Evolutionary conservation across 2,888 invertebrate genomes (phyloP).

Genomic region (Diaperis boleti): DNA sequence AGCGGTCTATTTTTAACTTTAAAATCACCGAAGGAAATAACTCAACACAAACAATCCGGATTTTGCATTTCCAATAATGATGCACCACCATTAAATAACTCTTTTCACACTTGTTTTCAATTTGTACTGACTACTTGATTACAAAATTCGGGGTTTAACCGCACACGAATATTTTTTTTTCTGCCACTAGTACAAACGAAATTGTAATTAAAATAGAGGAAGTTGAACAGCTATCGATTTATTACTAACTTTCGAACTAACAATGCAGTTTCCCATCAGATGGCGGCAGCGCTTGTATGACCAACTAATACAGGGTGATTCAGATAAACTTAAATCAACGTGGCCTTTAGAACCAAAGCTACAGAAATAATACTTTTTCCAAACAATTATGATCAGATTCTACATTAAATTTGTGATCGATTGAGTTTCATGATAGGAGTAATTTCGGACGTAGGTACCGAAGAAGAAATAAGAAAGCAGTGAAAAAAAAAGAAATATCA

Average conservation of each 20-base stretch:
- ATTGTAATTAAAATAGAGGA: background rate
- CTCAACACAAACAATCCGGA: background rate
- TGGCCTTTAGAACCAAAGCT: too few relatives aligned
- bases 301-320: too few relatives aligned
- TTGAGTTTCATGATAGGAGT: too few relatives aligned
- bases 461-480: too few relatives aligned
- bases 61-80: too few relatives aligned
- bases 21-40: background rate
- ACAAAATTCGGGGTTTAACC: background rate
- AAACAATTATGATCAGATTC: too few relatives aligned
- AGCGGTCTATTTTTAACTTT: background rate
- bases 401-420: too few relatives aligned
- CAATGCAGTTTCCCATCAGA: constrained; percentile 7
- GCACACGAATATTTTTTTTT: constrained; percentile 5
- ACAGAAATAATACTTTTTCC: too few relatives aligned
- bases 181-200: background rate
- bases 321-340: too few relatives aligned
- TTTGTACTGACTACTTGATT: background rate
- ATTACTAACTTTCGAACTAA: background rate
- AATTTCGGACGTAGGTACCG: too few relatives aligned
- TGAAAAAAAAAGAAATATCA: too few relatives aligned
- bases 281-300: constrained; percentile 8
- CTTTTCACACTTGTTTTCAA: background rate
- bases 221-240: constrained; percentile 17
- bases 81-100: background rate